These are phyloP conservation scores for Sepioteuthis lessoniana DNA, from an alignment of 2,888 invertebrate genomes.

Conservation along the genomic window DNA sequence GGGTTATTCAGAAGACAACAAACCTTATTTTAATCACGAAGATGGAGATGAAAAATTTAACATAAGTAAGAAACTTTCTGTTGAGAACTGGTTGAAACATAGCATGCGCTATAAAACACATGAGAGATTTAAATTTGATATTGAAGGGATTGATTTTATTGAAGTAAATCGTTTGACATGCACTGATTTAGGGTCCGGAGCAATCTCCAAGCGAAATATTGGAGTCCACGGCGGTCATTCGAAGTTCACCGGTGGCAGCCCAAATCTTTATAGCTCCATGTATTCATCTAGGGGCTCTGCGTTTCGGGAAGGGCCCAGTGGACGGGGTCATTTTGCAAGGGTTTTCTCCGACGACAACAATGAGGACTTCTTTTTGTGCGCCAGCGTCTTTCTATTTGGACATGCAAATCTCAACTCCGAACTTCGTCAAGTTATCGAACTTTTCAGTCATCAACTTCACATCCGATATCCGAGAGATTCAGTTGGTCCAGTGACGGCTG, in stretches of 20 bases:
- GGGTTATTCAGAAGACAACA: neutral
- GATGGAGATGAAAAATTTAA: neutral
- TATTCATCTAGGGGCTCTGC: too few species aligned
- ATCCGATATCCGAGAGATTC: neutral
- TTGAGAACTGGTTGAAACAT: conserved; percentile 41
- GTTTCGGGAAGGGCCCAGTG: neutral
- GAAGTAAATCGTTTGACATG: neutral
- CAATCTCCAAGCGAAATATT: neutral
- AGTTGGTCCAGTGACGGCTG: neutral
- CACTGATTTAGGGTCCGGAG: neutral
- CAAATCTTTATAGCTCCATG: neutral
- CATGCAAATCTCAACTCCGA: neutral
- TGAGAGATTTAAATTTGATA: neutral
- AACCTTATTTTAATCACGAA: neutral
- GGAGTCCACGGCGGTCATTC: neutral
- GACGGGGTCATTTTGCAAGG: neutral
- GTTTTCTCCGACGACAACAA: neutral
- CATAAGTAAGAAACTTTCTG: neutral
- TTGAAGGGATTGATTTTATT: neutral
- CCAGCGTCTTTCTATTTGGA: conserved; percentile 34
- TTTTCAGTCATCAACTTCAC: neutral
- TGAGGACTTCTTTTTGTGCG: conserved; percentile 42
- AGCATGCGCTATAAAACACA: conserved; percentile 24
- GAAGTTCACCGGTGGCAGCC: neutral
- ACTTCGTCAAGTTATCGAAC: conserved; percentile 12